Evolutionary conservation across 2,797 vertebrate genomes (phyloP).

Genomic region (Aeoliscus strigatus): DNA sequence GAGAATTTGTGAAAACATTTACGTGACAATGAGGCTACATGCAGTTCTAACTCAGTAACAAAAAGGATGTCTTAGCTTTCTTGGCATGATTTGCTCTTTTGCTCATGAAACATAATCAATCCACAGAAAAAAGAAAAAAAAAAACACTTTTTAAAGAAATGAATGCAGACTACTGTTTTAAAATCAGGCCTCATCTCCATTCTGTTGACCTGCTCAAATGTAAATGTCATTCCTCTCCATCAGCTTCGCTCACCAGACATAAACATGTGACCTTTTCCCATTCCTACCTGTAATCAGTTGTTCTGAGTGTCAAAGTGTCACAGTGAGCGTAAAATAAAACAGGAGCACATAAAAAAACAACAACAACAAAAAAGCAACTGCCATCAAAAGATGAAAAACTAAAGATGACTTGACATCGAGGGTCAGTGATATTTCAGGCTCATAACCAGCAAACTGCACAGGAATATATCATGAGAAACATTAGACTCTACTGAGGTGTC

Average conservation of each 20-base stretch:
- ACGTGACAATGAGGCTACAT: too few species aligned
- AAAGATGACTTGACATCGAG: constrained; percentile 9
- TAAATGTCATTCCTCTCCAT: constrained; percentile 63
- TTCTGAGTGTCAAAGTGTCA: constrained; percentile 27
- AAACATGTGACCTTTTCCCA: constrained; percentile 63
- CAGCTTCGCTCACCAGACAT: constrained; percentile 37
- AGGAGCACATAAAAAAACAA: neutral
- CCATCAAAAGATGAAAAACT: constrained; percentile 1
- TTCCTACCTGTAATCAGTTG: constrained; percentile 39
- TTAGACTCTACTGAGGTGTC: constrained; percentile 10
- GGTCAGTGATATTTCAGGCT: constrained; percentile 8
- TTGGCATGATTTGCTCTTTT: constrained; percentile 11
- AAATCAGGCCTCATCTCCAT: constrained; percentile 15
- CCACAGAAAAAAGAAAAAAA: neutral
- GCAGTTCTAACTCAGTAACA: constrained; percentile 11
- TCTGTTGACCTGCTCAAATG: constrained; percentile 37
- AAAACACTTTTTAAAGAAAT: constrained; percentile 8
- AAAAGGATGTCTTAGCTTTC: constrained; percentile 16
- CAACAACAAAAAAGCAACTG: too few species aligned
- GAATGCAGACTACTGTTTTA: constrained; percentile 10
- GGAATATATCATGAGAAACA: constrained; percentile 9
- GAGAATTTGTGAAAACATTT: constrained; percentile 27
- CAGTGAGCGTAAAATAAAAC: constrained; percentile 5
- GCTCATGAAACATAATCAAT: neutral
- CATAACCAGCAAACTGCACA: constrained; percentile 13